Evolutionary conservation across 2,113 vertebrate genomes (phyloP), one percentile per base, ranked within the genome.

Genomic region (Syngnathus scovelli): DNA sequence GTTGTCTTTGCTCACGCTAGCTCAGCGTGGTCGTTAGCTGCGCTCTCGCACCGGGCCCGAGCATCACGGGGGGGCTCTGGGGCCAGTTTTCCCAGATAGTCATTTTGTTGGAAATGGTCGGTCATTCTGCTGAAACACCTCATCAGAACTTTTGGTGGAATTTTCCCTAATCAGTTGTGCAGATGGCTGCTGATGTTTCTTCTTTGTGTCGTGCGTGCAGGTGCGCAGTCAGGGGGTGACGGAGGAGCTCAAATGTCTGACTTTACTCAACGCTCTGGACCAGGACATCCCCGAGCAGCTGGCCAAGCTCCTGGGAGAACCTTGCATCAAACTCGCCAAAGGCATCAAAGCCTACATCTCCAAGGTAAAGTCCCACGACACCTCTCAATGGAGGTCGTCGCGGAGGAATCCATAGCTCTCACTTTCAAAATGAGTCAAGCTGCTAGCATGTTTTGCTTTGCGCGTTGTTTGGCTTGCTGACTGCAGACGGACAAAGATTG

Each of bases 281-380:
- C 86, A 86, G 81, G 89, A 92, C 78, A 90, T 91, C 72, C 89
- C 91, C 0, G 89, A 91, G 60, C 88, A 92, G 80, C 83, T 94
- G 83, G 90, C 93, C 64, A 90, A 92, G 76, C 84, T 94, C 67
- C 88, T 90, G 1, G 85, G 90, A 72, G 92, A 93, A 71, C 89
- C 92, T 16, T 94, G 93, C 89, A 89, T 94, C 82, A 92, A 92
- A 70, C 84, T 96, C 84, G 93, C 92, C 10, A 90, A 90, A 77
- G 92, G 91, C 80, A 91, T 95, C 90, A 93, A 93, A 81, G 84
- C 91, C 9, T 95, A 93, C 3, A 91, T 93, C 78, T 92, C 91
- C 76, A 93, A 90, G 90, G 93, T 95, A 79, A 88, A 1, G 5
- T 55, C 27, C 3, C 16, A 71, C 37, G 27, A 3, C 8, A 7